phyloP scores from a whole-genome alignment of 2,113 vertebrate species.

The Bufo bufo region DNA sequence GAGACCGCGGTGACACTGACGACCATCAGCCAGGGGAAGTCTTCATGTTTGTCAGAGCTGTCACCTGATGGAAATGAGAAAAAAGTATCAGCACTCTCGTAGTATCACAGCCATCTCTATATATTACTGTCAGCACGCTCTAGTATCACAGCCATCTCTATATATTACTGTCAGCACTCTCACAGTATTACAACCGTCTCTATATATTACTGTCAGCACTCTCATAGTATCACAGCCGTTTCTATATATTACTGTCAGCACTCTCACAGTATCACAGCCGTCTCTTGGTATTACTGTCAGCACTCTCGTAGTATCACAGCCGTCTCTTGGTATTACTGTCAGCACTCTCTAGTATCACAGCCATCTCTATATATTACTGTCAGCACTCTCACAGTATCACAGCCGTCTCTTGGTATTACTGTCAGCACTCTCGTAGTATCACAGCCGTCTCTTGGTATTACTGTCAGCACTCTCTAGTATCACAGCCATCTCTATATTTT shows the following conservation, averaged over 20 bases:
- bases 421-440: neutral
- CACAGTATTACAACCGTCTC: neutral
- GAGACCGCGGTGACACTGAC: neutral
- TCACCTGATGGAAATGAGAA: neutral
- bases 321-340: no score
- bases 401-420: neutral
- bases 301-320: no score
- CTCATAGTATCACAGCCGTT: neutral
- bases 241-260: neutral
- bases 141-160: neutral
- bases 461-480: neutral
- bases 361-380: neutral
- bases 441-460: neutral
- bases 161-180: neutral
- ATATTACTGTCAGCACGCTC: no score
- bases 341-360: neutral
- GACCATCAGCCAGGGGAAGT: conserved; percentile 1
- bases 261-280: neutral
- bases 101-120: neutral
- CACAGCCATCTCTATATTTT: neutral
- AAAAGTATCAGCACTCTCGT: neutral
- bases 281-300: no score
- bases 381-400: neutral
- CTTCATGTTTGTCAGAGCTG: neutral
- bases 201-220: neutral